Evolutionary conservation across 2,113 vertebrate species (phyloP), one percentile per base, ranked within the genome.

Genomic region (Pluvialis apricaria): DNA sequence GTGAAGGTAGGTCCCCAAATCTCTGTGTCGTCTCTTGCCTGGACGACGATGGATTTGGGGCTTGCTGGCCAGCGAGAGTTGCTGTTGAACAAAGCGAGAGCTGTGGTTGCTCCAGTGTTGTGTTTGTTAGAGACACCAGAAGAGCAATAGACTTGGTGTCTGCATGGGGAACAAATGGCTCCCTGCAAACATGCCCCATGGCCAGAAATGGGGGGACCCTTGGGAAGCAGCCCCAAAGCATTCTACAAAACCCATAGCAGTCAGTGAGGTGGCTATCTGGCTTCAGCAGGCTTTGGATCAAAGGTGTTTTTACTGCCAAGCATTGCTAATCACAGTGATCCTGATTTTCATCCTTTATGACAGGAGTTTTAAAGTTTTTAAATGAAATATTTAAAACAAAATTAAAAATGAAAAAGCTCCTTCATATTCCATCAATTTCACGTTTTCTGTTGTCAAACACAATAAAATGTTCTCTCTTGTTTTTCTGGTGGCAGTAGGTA

Each of bases 41-140:
- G 38, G 29, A 24, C 1, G 13, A 8, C 0, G 4, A 11, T 18
- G 32, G 44, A 69, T 66, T 38, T 78, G 34, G 6, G 44, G 34
- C 19, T 77, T 75, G 52, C 76, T 75, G 42, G 10, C 15, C 51
- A 81, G n/a, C 3, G 11, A 68, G 55, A 72, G 42, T 16, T 78
- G 38, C 12, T 52, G 47, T 32, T 5, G 20, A 66, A 13, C 4
- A 32, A n/a, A 87, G 22, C 0, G 0, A 86, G 87, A 61, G 36
- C 40, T 91, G 54, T 61, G 55, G 10, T 19, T 62, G 42, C n/a
- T 76, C 24, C 31, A 18, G 15, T 15, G 25, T 5, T 10, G 25
- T 69, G 28, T 20, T 84, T 7, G 10, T 34, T n/a, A 58, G 19
- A 19, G 21, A 18, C 14, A 21, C 3, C 14, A 68, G 64, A 71